Base-by-base conservation (phyloP, 2,113 vertebrate genomes). In the Corythoichthys haematopterus region DNA sequence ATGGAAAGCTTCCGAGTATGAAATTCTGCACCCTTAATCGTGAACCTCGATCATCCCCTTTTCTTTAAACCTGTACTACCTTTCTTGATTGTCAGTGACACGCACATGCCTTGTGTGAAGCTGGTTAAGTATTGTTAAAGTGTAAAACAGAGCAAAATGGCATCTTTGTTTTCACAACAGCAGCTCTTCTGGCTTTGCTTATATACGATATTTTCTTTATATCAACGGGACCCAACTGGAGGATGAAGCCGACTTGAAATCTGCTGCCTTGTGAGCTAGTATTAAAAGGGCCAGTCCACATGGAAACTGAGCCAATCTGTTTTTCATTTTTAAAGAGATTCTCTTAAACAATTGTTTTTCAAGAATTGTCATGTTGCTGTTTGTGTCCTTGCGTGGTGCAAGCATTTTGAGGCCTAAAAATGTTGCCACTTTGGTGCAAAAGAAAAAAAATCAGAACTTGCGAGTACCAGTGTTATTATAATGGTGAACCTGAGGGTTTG, bases 41-140 rank as follows among this genome's bases (percentile, higher is more conserved):
- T 51, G 50, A 51, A n/a, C 14, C 15, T n/a, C 50, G 60, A 37
- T 66, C 64, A 70, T 80, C 63, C 75, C 52, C 51, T 76, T 51
- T 66, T 82, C 66, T 57, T 82, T 66, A 82, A 73, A 14, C 10
- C 20, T 28, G 20, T 48, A 14, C 47, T 14, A 47, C 40, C 40
- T 15, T 3, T 48, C 13, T 48, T n/a, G 38, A 40, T 40, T 40
- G 38, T 40, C 38, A 40, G 6, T 51, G 50, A n/a, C 50, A 51
- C 15, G 11, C 60, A 69, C 76, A 28, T 28, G 64, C 52, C 48
- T 33, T 65, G 43, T 67, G 66, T 48, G 40, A 40, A 55, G 47
- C 47, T 48, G 13, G 47, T 48, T 15, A 48, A 4, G 13, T 14
- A 14, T 7, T 10, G 45, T 11, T 11, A 46, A 1, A 48, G 46